Percentiles rank a stretch among this genome's conserved stretches.
phyloP scores from a whole-genome alignment of 2,888 invertebrate species.

The Papilio demoleus region DNA sequence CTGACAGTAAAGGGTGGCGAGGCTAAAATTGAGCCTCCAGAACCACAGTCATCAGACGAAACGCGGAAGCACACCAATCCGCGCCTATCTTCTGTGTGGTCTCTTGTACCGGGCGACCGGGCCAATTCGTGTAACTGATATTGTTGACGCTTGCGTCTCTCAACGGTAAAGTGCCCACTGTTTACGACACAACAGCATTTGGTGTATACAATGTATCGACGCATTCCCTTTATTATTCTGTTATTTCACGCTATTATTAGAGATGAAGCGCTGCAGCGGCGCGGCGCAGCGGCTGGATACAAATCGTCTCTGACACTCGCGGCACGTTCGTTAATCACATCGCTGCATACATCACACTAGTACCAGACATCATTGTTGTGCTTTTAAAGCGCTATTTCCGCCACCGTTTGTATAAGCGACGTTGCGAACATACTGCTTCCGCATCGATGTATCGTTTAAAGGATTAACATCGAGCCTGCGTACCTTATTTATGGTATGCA shows the following conservation, averaged over 20 bases:
- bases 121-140: too few species aligned
- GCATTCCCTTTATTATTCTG: constrained; percentile 43
- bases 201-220: neutral
- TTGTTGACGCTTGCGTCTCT: too few species aligned
- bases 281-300: constrained; percentile 51
- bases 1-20: too few species aligned
- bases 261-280: constrained; percentile 49
- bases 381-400: constrained; percentile 38
- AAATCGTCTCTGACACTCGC: constrained; percentile 52
- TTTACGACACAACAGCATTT: neutral
- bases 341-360: constrained; percentile 35
- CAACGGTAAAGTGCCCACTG: too few species aligned
- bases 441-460: constrained; percentile 19
- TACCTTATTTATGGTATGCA: neutral
- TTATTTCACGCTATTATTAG: constrained; percentile 58
- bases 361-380: constrained; percentile 30
- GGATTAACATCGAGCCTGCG: constrained; percentile 1
- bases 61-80: too few species aligned
- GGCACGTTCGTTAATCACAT: constrained; percentile 33
- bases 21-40: too few species aligned
- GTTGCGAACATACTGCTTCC: constrained; percentile 7
- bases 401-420: constrained; percentile 16
- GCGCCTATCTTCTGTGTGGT: too few species aligned
- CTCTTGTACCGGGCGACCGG: too few species aligned
- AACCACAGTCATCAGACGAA: too few species aligned